Base-by-base conservation (phyloP, 2,888 invertebrate species). In the Pheosia tremula region DNA sequence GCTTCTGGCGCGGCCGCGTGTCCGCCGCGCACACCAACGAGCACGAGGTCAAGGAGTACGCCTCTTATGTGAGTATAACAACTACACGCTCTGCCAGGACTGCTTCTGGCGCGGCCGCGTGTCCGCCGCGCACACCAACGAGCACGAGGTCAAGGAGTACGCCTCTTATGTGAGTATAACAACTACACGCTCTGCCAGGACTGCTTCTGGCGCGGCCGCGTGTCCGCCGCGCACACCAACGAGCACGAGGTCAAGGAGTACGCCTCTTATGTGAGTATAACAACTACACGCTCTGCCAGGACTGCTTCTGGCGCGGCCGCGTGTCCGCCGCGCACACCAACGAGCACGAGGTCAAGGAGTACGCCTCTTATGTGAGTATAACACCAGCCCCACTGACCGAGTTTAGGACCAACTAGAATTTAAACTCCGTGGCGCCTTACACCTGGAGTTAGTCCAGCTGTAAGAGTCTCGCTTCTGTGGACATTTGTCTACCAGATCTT, bases 191-290 rank as follows among this genome's bases (percentile, higher is more conserved):
- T 99, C 79, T 99, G 99, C 91, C 99, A 99, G 93, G 98, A 98
- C 85, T 99, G 99, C 92, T 99, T 99, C 95, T 99, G 99, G 99
- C 95, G 98, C 78, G 99, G 99, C 56, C 96, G 97, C 77, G 97
- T 97, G 61, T 97, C 98, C 55, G 96, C 96, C 71, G 96, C 97
- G 68, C 99, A 99, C 87, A 97, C 96, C 73, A 96, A 97, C 86
- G 98, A 98, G 79, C 99, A 99, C 93, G 98, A 98, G 91, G 98
- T 99, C 90, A 98, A 98, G 94, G 99, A 99, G 91, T 98, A 99
- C 90, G 97, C 98, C 59, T 97, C 97, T 7, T 41, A 41, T 8
- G 41, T 41, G 41, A 41, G 41, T 41, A 41, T 8, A 41, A 5
- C 41, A 41, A 41, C 41, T 41, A 41, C 41, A 98, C 98, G 82